Conservation (phyloP, 1,140 invertebrate species). For the Forficula auricularia region DNA sequence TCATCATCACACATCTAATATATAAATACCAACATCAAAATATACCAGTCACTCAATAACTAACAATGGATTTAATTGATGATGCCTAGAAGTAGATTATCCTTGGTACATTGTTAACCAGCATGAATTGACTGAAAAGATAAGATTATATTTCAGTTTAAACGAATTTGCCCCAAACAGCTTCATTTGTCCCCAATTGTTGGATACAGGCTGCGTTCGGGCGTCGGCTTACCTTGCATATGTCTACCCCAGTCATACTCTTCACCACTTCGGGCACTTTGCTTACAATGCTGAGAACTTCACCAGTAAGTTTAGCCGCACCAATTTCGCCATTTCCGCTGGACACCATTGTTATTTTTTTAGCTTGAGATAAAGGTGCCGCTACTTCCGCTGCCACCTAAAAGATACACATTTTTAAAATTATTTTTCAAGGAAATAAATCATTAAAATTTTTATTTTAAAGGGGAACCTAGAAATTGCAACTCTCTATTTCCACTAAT, state of each 20-base stretch:
- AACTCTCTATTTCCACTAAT: too few species aligned
- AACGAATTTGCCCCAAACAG: too few species aligned
- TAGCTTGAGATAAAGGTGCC: slow-evolving; percentile 78
- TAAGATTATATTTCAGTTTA: too few species aligned
- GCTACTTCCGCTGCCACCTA: slow-evolving; percentile 90
- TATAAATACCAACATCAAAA: too few species aligned
- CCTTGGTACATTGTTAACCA: too few species aligned
- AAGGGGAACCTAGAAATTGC: too few species aligned
- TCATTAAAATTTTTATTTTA: not conserved
- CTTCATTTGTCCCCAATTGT: too few species aligned
- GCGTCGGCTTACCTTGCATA: slow-evolving; percentile 47
- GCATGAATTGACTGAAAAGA: too few species aligned
- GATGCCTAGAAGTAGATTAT: too few species aligned
- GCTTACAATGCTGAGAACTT: slow-evolving; percentile 81
- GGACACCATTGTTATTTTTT: slow-evolving; percentile 88
- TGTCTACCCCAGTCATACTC: slow-evolving; percentile 79
- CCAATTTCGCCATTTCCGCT: slow-evolving; percentile 81
- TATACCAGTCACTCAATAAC: too few species aligned
- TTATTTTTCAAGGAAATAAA: not conserved
- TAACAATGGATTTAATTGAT: too few species aligned
- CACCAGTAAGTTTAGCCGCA: slow-evolving; percentile 80
- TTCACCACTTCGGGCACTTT: slow-evolving; percentile 80
- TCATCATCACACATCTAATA: too few species aligned
- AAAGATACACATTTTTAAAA: slow-evolving; percentile 14
- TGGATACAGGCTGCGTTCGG: not conserved